A percentile compares a stretch with the other conserved stretches of the same genome.
These are phyloP conservation scores for Chauna torquata DNA, from an alignment of 2,113 vertebrate species.

Conservation along the genomic window DNA sequence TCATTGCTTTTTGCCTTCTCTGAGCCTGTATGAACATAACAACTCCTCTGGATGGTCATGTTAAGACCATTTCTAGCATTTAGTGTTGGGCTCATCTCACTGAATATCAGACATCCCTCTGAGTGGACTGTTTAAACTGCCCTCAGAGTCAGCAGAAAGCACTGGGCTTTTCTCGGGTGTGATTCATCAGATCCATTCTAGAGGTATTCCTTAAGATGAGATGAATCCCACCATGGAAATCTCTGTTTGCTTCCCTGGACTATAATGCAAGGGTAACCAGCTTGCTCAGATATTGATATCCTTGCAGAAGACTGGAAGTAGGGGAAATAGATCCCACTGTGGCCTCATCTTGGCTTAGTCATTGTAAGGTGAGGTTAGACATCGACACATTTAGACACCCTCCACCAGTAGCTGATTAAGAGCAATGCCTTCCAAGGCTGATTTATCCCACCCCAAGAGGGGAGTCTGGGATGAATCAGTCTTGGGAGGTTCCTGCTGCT, in stretches of 20 bases:
- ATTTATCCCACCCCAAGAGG: neutral
- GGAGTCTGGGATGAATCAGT: neutral
- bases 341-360: neutral
- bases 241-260: neutral
- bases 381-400: neutral
- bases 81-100: neutral
- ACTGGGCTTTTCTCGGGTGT: neutral
- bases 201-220: neutral
- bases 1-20: neutral
- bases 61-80: neutral
- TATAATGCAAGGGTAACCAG: neutral
- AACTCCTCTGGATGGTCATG: neutral
- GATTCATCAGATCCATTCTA: neutral
- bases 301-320: neutral
- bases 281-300: neutral
- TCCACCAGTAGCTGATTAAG: neutral
- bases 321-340: fast-evolving
- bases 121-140: neutral
- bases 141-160: neutral
- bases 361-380: neutral
- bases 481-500: neutral
- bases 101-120: neutral
- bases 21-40: neutral
- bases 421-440: neutral
- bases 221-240: neutral